These are phyloP conservation scores for Merluccius polli DNA, from an alignment of 2,797 vertebrate species.

Conservation along the genomic window DNA sequence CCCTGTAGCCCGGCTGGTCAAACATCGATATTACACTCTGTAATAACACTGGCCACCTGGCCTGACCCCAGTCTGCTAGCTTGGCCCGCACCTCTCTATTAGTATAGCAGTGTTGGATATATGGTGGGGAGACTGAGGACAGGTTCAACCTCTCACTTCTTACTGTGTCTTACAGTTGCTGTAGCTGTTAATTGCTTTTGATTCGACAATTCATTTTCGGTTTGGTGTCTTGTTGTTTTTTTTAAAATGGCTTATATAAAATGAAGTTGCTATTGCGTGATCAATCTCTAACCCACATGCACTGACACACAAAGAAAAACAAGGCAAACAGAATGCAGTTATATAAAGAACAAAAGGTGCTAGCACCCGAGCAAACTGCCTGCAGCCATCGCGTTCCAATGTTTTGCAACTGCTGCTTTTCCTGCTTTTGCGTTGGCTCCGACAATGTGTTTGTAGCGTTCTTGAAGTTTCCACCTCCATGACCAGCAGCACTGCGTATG, in stretches of 20 bases:
- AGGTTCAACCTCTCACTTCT: neutral
- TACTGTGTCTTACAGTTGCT: neutral
- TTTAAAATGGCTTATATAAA: neutral
- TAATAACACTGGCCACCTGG: slow-evolving; percentile 74
- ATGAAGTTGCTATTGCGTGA: neutral
- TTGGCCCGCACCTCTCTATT: slow-evolving; percentile 63
- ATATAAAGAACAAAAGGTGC: slow-evolving; percentile 11
- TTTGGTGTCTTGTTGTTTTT: neutral
- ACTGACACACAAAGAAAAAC: slow-evolving; percentile 5
- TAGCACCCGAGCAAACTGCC: slow-evolving; percentile 4
- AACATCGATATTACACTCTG: slow-evolving; percentile 82
- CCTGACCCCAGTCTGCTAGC: slow-evolving; percentile 66
- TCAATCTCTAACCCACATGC: neutral
- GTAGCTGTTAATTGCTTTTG: neutral
- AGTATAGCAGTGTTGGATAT: slow-evolving; percentile 34
- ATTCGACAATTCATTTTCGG: neutral
- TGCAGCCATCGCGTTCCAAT: slow-evolving; percentile 30
- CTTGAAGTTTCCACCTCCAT: slow-evolving; percentile 67
- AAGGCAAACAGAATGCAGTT: slow-evolving; percentile 7
- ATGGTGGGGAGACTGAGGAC: neutral
- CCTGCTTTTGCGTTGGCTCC: slow-evolving; percentile 48
- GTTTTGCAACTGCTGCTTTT: slow-evolving; percentile 41
- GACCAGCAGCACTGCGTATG: slow-evolving; percentile 59
- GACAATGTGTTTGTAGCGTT: slow-evolving; percentile 66
- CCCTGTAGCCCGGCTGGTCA: slow-evolving; percentile 75